phyloP scores from a whole-genome alignment of 2,797 vertebrate genomes.

The Crypturellus tataupa region DNA sequence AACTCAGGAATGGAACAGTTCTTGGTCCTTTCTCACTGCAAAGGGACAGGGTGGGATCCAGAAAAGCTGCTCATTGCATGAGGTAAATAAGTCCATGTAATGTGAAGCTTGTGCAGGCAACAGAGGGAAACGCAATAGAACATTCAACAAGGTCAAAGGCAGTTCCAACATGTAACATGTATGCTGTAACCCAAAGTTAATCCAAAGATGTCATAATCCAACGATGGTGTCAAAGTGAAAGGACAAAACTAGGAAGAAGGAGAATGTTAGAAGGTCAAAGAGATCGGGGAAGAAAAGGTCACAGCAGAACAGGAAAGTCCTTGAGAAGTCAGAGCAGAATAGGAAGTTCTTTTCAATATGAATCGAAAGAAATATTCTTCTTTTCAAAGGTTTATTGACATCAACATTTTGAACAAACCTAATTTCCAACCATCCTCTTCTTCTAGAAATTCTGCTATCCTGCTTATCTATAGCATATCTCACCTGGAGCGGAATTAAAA shows the following conservation, averaged over 20 bases:
- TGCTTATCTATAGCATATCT: background rate
- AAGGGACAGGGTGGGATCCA: background rate
- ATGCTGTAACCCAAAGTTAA: background rate
- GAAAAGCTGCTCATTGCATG: background rate
- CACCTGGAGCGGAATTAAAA: background rate
- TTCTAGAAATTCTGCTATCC: rapidly evolving
- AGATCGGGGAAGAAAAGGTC: background rate
- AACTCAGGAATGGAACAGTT: background rate
- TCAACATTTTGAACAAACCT: background rate
- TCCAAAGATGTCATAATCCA: background rate
- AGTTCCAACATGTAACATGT: background rate
- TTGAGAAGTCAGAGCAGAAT: background rate
- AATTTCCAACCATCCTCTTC: rapidly evolving
- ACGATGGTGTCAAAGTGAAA: background rate
- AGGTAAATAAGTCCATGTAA: background rate
- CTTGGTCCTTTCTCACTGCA: background rate
- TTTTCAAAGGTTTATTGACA: background rate
- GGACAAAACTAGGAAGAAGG: background rate
- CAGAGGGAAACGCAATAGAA: background rate
- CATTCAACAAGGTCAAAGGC: background rate
- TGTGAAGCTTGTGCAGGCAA: background rate
- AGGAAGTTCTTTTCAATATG: background rate
- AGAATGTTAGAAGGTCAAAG: background rate
- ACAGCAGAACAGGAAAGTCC: background rate
- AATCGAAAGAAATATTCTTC: background rate